Evolutionary conservation across 2,797 vertebrate genomes (phyloP).

Genomic region (Mormyrops boulengeri): DNA sequence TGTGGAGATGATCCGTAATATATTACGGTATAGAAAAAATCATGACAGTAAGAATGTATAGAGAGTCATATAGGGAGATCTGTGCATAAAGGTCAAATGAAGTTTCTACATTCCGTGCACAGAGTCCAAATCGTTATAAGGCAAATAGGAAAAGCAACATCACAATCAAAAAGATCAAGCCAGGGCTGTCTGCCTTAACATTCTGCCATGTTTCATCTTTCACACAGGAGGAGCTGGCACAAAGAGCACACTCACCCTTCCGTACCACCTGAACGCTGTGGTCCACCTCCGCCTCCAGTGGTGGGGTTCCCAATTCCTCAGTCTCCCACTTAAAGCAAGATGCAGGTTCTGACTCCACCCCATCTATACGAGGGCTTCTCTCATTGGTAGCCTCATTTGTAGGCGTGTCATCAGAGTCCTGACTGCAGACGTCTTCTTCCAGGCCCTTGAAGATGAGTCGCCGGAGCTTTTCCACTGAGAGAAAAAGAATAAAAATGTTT

Average conservation of each 20-base stretch:
- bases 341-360: constrained; percentile 34
- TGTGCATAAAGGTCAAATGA: not conserved
- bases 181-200: not conserved
- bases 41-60: not conserved
- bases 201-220: not conserved
- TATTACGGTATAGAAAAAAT: not conserved
- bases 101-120: not conserved
- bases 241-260: constrained; percentile 53
- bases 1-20: not conserved
- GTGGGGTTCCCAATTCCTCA: constrained; percentile 32
- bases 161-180: not conserved
- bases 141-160: not conserved
- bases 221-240: not conserved
- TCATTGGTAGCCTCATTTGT: constrained; percentile 57
- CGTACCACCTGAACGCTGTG: constrained; percentile 50
- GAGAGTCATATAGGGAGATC: not conserved
- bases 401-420: constrained; percentile 57
- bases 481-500: not conserved
- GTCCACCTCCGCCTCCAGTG: constrained; percentile 14
- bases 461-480: constrained; percentile 57
- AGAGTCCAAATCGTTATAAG: not conserved
- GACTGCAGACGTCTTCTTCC: constrained; percentile 59
- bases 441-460: constrained; percentile 56
- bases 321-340: constrained; percentile 35
- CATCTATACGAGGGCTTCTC: constrained; percentile 31